Base-by-base conservation (phyloP, 2,113 vertebrate genomes). In the Nesoenas mayeri region DNA sequence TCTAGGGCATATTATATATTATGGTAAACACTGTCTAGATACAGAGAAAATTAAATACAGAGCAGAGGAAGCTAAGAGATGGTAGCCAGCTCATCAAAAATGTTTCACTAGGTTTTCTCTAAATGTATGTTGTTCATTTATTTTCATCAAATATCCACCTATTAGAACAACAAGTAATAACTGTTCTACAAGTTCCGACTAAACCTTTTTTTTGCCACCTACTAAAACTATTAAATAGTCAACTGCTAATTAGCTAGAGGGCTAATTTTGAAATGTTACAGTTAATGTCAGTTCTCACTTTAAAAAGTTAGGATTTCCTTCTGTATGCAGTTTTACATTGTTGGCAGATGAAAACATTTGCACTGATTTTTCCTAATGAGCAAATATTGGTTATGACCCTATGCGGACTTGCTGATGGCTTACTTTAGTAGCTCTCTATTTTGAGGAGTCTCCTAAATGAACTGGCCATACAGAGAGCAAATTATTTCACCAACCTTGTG, bases 241-340 rank as follows among this genome's bases (percentile, higher is more conserved):
- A 88, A 10, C 48, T 84, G 60, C 38, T 91, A 65, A 88, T 92
- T 91, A 96, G 89, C 83, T 93, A 60, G 80, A 91, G 86, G 93
- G 57, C 65, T 96, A 93, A 91, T 92, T 86, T 92, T 71, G 57
- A 95, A 92, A 92, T 87, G 89, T 84, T 86, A 93, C 65, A 69
- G 57, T 53, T 92, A 78, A 95, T 95, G 65, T 93, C 67, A 83
- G 65, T 81, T 91, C 62, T 87, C 86, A 51, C 56, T 95, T 91
- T 20, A 42, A 74, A 88, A 88, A 95, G 69, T 91, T 81, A 74
- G 28, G 51, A 74, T 91, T 89, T 91, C 69, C 48, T 86, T 95
- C 83, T 75, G 20, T 66, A 57, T 79, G 86, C 64, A 89, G 47
- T 87, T 93, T 91, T 85, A 57, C 67, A 40, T n/a, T 65, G 50